Base-by-base conservation (phyloP, 2,797 vertebrate genomes). In the Muscicapa striata region DNA sequence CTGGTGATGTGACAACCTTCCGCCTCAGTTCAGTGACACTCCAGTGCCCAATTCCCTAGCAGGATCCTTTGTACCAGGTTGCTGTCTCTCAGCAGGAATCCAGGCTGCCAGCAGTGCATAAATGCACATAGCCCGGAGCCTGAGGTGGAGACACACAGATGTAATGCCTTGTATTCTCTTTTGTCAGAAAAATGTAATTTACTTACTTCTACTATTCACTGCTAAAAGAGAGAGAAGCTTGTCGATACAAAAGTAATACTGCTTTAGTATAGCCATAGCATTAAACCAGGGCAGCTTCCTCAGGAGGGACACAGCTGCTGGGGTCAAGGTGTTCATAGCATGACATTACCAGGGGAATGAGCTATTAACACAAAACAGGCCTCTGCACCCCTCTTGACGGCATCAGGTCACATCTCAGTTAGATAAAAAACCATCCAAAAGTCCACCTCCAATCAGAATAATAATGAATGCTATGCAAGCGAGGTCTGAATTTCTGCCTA, bases 141-240 rank as follows among this genome's bases (percentile, higher is more conserved):
- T 19, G 54, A 86, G 77, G 41, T 4, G 3, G 32, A 51, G 41
- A 70, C 21, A 73, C 43, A 8, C 34, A 40, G 30, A 70, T 81
- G 76, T 84, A 80, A 91, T 41, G 68, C 36, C 41, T 87, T 87
- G 67, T 83, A 74, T 80, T 91, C 52, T 82, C 82, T 74, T 29
- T 41, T 46, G 51, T 40, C 10, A 13, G 49, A 69, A 86, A 89
- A 85, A 27, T 4, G 16, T 57, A 16, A 74, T 88, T 86, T 92
- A 84, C 16, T 92, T 41, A 48, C 51, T 81, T 26, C 24, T 13
- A 8, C 23, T 72, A 58, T 72, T 84, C 49, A 62, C 36, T 72
- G 68, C 58, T 87, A 67, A 73, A 62, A 92, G 58, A 57, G 52
- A 86, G 21, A 84, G 48, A 32, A 84, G 52, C n/a, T 83, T 78